phyloP scores from a whole-genome alignment of 1,140 invertebrate genomes.

The Drosophila takahashii region DNA sequence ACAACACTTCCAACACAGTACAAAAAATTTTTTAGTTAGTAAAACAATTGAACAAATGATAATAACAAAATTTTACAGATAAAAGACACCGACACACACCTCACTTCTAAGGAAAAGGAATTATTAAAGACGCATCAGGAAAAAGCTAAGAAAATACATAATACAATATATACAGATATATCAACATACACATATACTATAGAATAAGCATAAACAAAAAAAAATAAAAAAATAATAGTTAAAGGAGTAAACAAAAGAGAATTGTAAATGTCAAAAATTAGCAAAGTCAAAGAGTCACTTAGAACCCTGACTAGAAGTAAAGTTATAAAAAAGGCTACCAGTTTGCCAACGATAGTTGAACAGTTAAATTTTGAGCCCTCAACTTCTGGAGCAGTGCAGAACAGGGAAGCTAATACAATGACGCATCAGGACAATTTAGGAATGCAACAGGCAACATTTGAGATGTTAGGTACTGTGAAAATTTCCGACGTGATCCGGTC shows the following conservation, averaged over 20 bases:
- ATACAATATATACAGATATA: no score
- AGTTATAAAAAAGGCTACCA: conserved; percentile 7
- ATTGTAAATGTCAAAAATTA: conserved; percentile 6
- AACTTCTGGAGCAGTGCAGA: conserved; percentile 8
- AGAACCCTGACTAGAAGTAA: conserved; percentile 2
- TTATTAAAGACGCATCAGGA: conserved; percentile 2
- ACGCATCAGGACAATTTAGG: conserved; percentile 3
- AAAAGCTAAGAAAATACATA: not conserved
- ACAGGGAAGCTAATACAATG: conserved; percentile 4
- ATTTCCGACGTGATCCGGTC: conserved; percentile 9
- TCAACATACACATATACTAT: not conserved
- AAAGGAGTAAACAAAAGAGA: conserved; percentile 2
- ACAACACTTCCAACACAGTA: conserved; percentile 7
- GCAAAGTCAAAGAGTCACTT: conserved; percentile 9
- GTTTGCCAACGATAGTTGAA: conserved; percentile 3
- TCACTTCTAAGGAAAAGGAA: conserved; percentile 8
- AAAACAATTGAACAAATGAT: conserved; percentile 12
- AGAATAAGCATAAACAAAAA: conserved; percentile 3
- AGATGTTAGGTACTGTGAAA: conserved; percentile 8
- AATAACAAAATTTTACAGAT: no score
- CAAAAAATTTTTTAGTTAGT: not conserved
- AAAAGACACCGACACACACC: conserved; percentile 11
- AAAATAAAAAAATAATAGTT: conserved; percentile 3
- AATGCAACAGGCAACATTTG: conserved; percentile 8
- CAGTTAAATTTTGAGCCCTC: conserved; percentile 9